Evolutionary conservation across 2,797 vertebrate species (phyloP).

Genomic region (Helostoma temminkii): DNA sequence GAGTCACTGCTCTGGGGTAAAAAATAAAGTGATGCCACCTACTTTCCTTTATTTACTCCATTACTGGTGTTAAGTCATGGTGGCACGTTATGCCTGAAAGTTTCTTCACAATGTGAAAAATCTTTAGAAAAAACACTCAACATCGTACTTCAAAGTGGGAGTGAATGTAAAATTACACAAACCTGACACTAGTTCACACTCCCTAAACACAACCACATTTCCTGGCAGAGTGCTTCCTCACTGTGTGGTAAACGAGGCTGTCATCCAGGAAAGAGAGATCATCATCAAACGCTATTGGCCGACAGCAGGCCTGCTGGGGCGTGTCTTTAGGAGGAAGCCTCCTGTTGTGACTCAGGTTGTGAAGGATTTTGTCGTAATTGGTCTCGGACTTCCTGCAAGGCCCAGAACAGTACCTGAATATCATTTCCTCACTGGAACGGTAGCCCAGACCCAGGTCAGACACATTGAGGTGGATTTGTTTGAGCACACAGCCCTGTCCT

Average conservation of each 20-base stretch:
- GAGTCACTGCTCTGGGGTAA: slow-evolving; percentile 4
- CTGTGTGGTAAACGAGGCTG: slow-evolving; percentile 92
- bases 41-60: slow-evolving; percentile 10
- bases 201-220: slow-evolving; percentile 90
- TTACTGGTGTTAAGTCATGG: slow-evolving; percentile 72
- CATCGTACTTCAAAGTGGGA: slow-evolving; percentile 9
- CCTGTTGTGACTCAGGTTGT: slow-evolving; percentile 88
- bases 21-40: slow-evolving; percentile 5
- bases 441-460: slow-evolving; percentile 95
- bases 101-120: slow-evolving; percentile 86
- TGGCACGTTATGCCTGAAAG: slow-evolving; percentile 86
- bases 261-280: slow-evolving; percentile 95
- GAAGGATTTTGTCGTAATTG: slow-evolving; percentile 95
- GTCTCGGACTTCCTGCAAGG: slow-evolving; percentile 92
- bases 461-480: slow-evolving; percentile 93
- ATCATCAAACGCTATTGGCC: slow-evolving; percentile 93
- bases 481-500: slow-evolving; percentile 89
- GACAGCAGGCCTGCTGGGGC: slow-evolving; percentile 85
- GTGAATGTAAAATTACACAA: slow-evolving; percentile 18
- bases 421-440: slow-evolving; percentile 92
- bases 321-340: slow-evolving; percentile 86
- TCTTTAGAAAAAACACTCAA: slow-evolving; percentile 44
- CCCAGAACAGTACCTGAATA: slow-evolving; percentile 95
- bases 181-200: slow-evolving; percentile 8
- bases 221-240: slow-evolving; percentile 95